Evolutionary conservation across 2,113 vertebrate genomes (phyloP).

Genomic region (Lagenorhynchus albirostris): DNA sequence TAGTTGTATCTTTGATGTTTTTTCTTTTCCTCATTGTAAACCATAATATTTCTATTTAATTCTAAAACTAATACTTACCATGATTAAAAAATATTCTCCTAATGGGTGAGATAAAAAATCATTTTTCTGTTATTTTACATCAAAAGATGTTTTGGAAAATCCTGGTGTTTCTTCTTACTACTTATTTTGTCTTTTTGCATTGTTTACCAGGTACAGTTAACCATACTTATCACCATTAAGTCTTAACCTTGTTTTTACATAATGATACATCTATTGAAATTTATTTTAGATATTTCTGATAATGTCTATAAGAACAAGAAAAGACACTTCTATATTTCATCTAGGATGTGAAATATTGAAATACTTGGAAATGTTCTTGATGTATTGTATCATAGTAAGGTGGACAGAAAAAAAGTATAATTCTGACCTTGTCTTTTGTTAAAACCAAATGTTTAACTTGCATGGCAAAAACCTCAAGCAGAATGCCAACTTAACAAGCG

Average conservation of each 20-base stretch:
- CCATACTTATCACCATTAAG: background rate
- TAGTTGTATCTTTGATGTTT: background rate
- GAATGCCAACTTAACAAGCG: background rate
- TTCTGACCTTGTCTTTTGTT: constrained; percentile 40
- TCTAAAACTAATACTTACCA: background rate
- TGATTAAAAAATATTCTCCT: background rate
- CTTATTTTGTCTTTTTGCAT: background rate
- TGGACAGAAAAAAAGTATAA: constrained; percentile 15
- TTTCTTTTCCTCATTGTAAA: background rate
- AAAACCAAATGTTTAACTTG: background rate
- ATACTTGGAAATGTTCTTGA: background rate
- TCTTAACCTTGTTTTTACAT: background rate
- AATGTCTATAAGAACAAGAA: background rate
- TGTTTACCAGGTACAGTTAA: background rate
- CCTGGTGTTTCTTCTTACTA: background rate
- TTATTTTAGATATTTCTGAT: background rate
- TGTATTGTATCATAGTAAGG: background rate
- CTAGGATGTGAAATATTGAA: constrained; percentile 22
- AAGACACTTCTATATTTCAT: constrained; percentile 23
- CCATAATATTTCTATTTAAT: background rate
- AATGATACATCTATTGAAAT: background rate
- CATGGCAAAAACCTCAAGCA: constrained; percentile 27
- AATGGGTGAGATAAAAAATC: background rate
- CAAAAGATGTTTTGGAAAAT: background rate
- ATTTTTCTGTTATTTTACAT: background rate